Percentiles rank a stretch among this genome's conserved stretches.
phyloP scores from a whole-genome alignment of 2,113 vertebrate species.

The Perca fluviatilis region DNA sequence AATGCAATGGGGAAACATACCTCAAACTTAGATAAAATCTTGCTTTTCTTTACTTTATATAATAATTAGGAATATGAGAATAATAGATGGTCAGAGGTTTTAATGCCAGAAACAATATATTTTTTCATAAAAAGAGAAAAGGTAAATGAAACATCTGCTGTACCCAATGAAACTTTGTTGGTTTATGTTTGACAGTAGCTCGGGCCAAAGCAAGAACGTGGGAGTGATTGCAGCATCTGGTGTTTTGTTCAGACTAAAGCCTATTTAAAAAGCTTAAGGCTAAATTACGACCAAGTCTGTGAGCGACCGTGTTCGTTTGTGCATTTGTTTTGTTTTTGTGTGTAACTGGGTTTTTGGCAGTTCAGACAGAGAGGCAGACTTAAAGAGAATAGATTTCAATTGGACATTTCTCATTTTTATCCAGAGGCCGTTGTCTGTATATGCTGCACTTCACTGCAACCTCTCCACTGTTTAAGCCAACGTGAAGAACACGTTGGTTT shows the following conservation, averaged over 20 bases:
- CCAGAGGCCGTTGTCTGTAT: constrained; percentile 16
- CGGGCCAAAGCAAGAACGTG: constrained; percentile 58
- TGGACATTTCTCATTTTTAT: constrained; percentile 11
- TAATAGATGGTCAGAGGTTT: background rate
- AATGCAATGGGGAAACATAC: background rate
- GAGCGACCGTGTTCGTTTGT: constrained; percentile 19
- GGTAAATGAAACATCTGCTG: constrained; percentile 66
- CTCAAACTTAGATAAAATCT: background rate
- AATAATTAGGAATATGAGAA: background rate
- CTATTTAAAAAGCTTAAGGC: constrained; percentile 66
- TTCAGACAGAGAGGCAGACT: constrained; percentile 32
- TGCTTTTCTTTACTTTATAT: background rate
- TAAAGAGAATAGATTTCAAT: constrained; percentile 44
- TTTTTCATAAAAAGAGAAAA: constrained; percentile 33
- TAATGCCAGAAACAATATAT: constrained; percentile 6
- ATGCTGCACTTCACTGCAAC: background rate
- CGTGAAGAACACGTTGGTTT: constrained; percentile 23
- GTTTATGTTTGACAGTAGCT: constrained; percentile 51
- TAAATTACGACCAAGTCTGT: constrained; percentile 54
- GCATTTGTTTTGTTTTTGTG: constrained; percentile 25
- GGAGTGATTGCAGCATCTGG: constrained; percentile 76
- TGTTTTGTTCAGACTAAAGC: constrained; percentile 64
- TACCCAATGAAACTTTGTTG: constrained; percentile 43
- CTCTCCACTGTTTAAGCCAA: constrained; percentile 1
- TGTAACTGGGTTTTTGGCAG: constrained; percentile 29